Evolutionary conservation across 2,888 invertebrate species (phyloP), one percentile per base, ranked within the genome.

Genomic region (Beris morrisii): DNA sequence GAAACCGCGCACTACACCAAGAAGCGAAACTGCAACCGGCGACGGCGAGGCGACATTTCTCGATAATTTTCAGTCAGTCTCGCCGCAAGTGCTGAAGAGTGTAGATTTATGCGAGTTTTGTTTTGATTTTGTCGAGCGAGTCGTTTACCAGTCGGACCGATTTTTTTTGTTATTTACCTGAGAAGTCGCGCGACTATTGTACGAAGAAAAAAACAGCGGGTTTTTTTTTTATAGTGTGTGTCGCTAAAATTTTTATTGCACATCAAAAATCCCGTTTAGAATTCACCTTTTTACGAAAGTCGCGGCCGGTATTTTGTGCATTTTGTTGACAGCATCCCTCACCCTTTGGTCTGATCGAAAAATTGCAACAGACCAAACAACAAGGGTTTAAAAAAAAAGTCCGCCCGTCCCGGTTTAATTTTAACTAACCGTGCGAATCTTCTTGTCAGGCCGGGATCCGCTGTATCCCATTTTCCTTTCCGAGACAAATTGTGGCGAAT

Each of bases 321-420:
- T 22, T 22, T 56, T 59, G 59, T 59, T 59, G 59, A 59, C 59
- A 57, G 43, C 57, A 45, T 45, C 45, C 11, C 59, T 48, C 48
- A 50, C 31, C 50, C 22, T 22, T 22, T 22, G 22, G 22, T 22
- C 22, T 22, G 1, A 3, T 22, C 2, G 22, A 22, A 22, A 22
- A 22, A 22, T 22, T 22, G 22, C 22, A 22, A 22, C 22, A 22
- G 22, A 22, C 22, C 22, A 3, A 22, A 22, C 22, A 22, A 22
- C 22, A 22, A 22, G 22, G 22, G 22, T 22, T n/a, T n/a, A n/a
- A 22, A 22, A 22, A 22, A 22, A 22, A 22, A 1, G 22, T 2
- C 22, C 22, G 22, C 3, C 22, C 3, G 22, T 22, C 22, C 22
- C 22, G 2, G 22, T 22, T 22, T 22, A 1, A 22, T 22, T 22